These are phyloP conservation scores for Cottus gobio DNA, from an alignment of 2,113 vertebrate species.

Conservation along the genomic window DNA sequence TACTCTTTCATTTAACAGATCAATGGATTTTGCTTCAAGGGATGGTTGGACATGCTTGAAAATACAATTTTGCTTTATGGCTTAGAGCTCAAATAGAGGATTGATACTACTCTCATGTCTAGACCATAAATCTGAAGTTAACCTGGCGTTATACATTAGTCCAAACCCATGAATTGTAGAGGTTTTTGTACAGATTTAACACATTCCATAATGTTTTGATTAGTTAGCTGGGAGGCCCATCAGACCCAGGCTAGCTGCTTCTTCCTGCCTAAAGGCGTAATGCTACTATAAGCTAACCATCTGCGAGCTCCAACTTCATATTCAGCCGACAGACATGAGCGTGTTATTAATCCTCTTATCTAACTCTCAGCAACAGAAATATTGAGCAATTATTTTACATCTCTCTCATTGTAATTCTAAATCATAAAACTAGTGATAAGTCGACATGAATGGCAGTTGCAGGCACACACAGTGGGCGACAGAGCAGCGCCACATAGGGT, in stretches of 20 bases:
- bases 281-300: slow-evolving; percentile 7
- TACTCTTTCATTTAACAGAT: slow-evolving; percentile 7
- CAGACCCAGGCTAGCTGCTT: neutral
- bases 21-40: slow-evolving; percentile 24
- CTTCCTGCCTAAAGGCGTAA: neutral
- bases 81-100: slow-evolving; percentile 1
- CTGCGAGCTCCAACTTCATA: neutral
- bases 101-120: neutral
- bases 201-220: neutral
- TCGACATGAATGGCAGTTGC: slow-evolving; percentile 12
- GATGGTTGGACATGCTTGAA: slow-evolving; percentile 8
- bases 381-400: slow-evolving; percentile 3
- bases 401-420: slow-evolving; percentile 8
- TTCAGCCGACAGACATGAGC: neutral
- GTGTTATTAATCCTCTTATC: neutral
- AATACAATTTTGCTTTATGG: slow-evolving; percentile 2
- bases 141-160: neutral
- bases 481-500: slow-evolving; percentile 14
- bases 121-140: neutral
- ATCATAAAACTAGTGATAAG: slow-evolving; percentile 24
- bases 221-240: neutral
- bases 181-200: neutral
- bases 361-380: neutral
- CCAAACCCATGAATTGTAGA: neutral
- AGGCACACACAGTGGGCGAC: slow-evolving; percentile 1